Evolutionary conservation across 1,140 invertebrate species (phyloP).

Genomic region (Armadillidium nasatum): DNA sequence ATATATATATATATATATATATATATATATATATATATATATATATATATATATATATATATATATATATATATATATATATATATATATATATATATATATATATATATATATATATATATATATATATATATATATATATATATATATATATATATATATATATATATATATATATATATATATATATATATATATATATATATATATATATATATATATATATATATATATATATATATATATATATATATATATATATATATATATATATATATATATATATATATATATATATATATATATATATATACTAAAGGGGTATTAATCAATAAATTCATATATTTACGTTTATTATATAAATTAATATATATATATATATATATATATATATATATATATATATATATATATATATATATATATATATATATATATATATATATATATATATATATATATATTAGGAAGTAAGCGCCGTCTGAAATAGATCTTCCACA

Average conservation of each 20-base stretch:
- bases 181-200: not conserved
- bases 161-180: not conserved
- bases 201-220: slow-evolving; percentile 8
- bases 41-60: not conserved
- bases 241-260: not conserved
- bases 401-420: too few relatives aligned
- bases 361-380: too few relatives aligned
- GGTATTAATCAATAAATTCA: too few relatives aligned
- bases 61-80: too few relatives aligned
- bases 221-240: not conserved
- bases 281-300: not conserved
- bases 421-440: too few relatives aligned
- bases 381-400: too few relatives aligned
- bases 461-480: too few relatives aligned
- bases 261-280: not conserved
- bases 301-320: slow-evolving; percentile 3
- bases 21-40: slow-evolving; percentile 4
- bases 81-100: not conserved
- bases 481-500: too few relatives aligned
- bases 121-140: not conserved
- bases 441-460: too few relatives aligned
- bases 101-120: slow-evolving; percentile 5
- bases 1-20: slow-evolving; percentile 2
- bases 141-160: not conserved
- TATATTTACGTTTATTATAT: too few relatives aligned